phyloP scores from a whole-genome alignment of 2,797 vertebrate species.

The Alauda arvensis region DNA sequence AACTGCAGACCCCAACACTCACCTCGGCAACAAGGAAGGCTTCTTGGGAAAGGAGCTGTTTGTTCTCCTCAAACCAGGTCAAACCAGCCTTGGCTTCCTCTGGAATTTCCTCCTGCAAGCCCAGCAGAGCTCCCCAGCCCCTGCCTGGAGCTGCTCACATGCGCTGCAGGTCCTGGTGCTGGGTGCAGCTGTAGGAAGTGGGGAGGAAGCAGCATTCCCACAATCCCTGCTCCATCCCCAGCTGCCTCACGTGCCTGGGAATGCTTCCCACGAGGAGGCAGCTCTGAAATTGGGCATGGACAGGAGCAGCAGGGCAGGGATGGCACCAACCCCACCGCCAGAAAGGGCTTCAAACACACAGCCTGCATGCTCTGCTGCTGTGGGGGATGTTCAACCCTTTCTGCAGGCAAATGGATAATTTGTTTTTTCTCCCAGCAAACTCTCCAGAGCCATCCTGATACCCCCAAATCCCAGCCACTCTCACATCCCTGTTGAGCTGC shows the following conservation, averaged over 20 bases:
- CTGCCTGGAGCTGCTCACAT: not conserved
- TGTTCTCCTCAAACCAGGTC: not conserved
- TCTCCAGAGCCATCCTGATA: not conserved
- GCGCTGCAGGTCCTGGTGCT: not conserved
- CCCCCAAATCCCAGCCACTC: not conserved
- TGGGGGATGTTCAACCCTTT: not conserved
- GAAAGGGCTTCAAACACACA: not conserved
- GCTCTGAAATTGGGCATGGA: not conserved
- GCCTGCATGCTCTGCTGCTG: rapidly evolving
- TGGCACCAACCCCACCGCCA: not conserved
- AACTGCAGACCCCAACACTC: not conserved
- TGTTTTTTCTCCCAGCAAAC: not conserved
- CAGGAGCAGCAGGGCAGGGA: not conserved
- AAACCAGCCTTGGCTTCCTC: not conserved
- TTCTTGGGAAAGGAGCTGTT: not conserved
- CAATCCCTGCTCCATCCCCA: not conserved
- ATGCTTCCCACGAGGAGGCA: not conserved
- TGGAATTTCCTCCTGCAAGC: slow-evolving; percentile 38
- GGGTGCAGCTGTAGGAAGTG: not conserved
- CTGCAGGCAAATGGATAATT: not conserved
- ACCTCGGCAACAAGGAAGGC: not conserved
- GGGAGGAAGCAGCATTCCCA: not conserved
- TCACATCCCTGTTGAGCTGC: not conserved
- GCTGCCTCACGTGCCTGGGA: not conserved
- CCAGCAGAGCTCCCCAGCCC: not conserved